A percentile compares a stretch with the other conserved stretches of the same genome.
phyloP scores from a whole-genome alignment of 2,797 vertebrate species.

The Moxostoma hubbsi region DNA sequence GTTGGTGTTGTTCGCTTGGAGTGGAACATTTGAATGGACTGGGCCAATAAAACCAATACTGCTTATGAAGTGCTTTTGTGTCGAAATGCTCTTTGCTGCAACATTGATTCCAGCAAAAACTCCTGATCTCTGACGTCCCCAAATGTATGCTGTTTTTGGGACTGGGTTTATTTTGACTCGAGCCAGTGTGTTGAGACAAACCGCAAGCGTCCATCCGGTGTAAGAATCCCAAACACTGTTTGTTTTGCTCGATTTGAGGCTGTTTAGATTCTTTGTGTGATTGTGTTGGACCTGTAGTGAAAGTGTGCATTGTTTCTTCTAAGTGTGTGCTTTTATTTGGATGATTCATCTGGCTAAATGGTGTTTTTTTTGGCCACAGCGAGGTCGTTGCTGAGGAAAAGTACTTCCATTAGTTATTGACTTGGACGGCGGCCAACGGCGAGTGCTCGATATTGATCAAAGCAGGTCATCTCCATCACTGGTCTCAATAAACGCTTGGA shows the following conservation, averaged over 20 bases:
- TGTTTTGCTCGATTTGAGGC: slow-evolving; percentile 29
- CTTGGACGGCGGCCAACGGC: slow-evolving; percentile 37
- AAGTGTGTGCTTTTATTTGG: slow-evolving; percentile 20
- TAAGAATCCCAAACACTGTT: neutral
- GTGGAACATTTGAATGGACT: neutral
- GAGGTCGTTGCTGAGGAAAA: slow-evolving; percentile 36
- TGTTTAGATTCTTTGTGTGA: slow-evolving; percentile 22
- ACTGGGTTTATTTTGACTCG: slow-evolving; percentile 39
- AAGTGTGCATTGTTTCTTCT: slow-evolving; percentile 31
- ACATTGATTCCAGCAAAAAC: neutral
- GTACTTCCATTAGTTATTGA: slow-evolving; percentile 38
- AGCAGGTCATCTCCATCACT: slow-evolving; percentile 47
- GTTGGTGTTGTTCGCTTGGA: slow-evolving; percentile 4
- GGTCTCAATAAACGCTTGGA: slow-evolving; percentile 50
- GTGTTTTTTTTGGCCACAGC: slow-evolving; percentile 31
- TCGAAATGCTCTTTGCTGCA: neutral
- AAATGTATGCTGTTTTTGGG: slow-evolving; percentile 11
- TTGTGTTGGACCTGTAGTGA: slow-evolving; percentile 27
- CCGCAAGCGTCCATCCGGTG: slow-evolving; percentile 12
- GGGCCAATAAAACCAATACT: slow-evolving; percentile 1
- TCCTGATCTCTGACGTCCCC: slow-evolving; percentile 18
- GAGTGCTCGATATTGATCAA: slow-evolving; percentile 53
- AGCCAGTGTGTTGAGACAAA: slow-evolving; percentile 33
- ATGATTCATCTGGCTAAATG: slow-evolving; percentile 31
- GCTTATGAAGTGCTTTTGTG: neutral